Evolutionary conservation across 2,113 vertebrate species (phyloP).

Genomic region (Corythoichthys intestinalis): DNA sequence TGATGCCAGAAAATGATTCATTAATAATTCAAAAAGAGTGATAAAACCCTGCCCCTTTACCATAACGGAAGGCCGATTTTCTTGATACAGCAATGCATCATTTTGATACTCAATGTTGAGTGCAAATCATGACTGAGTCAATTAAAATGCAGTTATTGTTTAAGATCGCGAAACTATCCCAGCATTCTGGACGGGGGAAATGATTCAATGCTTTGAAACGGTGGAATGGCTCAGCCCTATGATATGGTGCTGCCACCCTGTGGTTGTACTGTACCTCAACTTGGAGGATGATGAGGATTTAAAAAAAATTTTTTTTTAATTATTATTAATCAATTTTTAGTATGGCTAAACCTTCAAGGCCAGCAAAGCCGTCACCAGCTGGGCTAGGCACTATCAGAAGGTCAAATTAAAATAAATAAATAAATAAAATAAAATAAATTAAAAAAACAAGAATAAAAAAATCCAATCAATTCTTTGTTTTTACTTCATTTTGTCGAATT

Average conservation of each 20-base stretch:
- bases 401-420: too few species aligned
- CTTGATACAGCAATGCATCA: background rate
- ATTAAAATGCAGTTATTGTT: background rate
- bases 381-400: background rate
- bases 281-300: background rate
- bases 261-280: slow-evolving; percentile 11
- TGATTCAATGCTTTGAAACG: background rate
- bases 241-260: slow-evolving; percentile 48
- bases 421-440: too few species aligned
- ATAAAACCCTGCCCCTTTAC: slow-evolving; percentile 54
- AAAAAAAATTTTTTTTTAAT: background rate
- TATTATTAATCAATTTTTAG: background rate
- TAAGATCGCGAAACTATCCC: background rate
- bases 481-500: too few species aligned
- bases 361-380: background rate
- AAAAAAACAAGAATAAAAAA: too few species aligned
- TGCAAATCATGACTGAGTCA: background rate
- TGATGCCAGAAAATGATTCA: slow-evolving; percentile 61
- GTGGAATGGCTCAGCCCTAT: slow-evolving; percentile 12
- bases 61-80: background rate
- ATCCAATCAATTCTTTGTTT: too few species aligned
- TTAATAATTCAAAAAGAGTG: slow-evolving; percentile 66
- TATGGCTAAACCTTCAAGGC: too few species aligned
- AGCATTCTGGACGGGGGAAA: background rate
- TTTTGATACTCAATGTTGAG: background rate